These are phyloP conservation scores for Dromiciops gliroides DNA, from an alignment of 2,113 vertebrate species.

Conservation along the genomic window DNA sequence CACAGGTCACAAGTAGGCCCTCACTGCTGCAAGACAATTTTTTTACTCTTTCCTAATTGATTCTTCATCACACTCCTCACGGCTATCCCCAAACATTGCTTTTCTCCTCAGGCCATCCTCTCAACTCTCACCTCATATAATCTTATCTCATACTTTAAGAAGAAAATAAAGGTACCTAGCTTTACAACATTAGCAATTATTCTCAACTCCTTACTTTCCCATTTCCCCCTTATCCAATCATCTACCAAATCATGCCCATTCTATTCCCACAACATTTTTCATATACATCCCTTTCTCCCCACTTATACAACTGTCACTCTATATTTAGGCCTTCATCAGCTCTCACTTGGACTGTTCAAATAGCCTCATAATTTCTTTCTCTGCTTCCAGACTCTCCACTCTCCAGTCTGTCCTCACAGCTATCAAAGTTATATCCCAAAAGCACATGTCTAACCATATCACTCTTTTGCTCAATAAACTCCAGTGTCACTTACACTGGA, in stretches of 20 bases:
- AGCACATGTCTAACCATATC: neutral
- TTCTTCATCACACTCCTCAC: neutral
- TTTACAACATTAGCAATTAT: neutral
- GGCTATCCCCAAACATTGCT: neutral
- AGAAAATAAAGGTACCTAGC: neutral
- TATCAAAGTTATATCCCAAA: neutral
- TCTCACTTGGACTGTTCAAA: neutral
- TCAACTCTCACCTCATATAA: neutral
- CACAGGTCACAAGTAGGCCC: neutral
- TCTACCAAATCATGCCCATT: neutral
- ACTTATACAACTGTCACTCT: neutral
- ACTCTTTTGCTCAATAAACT: neutral
- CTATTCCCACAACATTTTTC: neutral
- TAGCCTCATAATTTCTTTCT: neutral
- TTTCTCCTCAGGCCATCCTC: neutral
- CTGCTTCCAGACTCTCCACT: neutral
- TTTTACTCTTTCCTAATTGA: neutral
- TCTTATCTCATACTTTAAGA: neutral
- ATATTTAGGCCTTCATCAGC: neutral
- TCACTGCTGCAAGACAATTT: neutral
- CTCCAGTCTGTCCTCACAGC: neutral
- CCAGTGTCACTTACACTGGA: neutral
- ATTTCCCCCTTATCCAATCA: neutral
- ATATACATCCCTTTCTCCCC: neutral
- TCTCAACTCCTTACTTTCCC: neutral